phyloP scores from a whole-genome alignment of 2,113 vertebrate genomes.

The Sorex araneus region DNA sequence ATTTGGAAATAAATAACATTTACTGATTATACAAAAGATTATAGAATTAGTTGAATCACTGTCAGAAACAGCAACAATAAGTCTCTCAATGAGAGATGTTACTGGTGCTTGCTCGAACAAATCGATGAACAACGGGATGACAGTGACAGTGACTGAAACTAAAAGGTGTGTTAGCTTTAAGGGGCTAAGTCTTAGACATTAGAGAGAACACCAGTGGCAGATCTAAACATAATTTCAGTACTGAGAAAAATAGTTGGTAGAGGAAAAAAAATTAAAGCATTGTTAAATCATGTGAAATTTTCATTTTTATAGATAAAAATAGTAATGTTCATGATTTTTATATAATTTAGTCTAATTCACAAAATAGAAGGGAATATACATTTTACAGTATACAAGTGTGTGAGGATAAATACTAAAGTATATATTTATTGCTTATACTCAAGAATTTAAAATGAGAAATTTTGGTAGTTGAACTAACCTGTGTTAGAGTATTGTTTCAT shows the following conservation, averaged over 20 bases:
- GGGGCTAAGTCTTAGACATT: neutral
- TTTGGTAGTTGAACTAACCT: constrained; percentile 49
- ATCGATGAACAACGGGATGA: too few species aligned
- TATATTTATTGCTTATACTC: neutral
- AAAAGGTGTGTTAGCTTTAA: constrained; percentile 10
- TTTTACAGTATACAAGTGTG: neutral
- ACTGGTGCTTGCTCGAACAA: too few species aligned
- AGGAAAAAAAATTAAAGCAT: constrained; percentile 31
- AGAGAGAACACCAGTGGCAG: neutral
- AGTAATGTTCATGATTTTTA: constrained; percentile 10
- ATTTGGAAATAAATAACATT: constrained; percentile 45
- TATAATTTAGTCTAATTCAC: neutral
- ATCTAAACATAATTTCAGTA: neutral
- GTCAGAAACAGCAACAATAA: too few species aligned
- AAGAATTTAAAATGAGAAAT: constrained; percentile 61
- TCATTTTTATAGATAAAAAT: constrained; percentile 40
- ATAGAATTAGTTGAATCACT: constrained; percentile 37
- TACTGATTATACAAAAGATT: constrained; percentile 1
- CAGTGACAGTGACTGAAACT: too few species aligned
- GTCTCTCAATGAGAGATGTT: too few species aligned
- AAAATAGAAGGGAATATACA: constrained; percentile 35
- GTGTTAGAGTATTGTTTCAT: neutral
- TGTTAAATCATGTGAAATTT: constrained; percentile 50
- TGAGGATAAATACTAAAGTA: neutral
- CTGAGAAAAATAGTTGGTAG: neutral